Evolutionary conservation across 2,888 invertebrate genomes (phyloP), one percentile per base, ranked within the genome.

Genomic region (Sphinx pinastri): DNA sequence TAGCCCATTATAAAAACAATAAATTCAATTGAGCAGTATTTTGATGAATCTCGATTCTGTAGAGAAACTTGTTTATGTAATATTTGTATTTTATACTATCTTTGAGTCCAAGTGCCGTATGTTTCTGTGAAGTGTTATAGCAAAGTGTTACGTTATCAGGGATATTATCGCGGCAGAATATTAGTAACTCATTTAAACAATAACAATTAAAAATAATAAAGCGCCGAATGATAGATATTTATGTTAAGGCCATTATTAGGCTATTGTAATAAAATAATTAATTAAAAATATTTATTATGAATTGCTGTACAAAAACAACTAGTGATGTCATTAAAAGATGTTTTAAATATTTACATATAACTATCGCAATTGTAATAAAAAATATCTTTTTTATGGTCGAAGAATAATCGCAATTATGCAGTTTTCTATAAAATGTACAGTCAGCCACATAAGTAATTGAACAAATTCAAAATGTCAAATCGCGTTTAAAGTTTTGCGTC

Each of bases 351-450:
- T 52, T 16, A 60, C 49, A 69, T 38, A 60, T 38, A 68, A 69
- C 38, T 38, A 47, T 19, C 12, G 16, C 16, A 63, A n/a, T 60
- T 19, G 60, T 49, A 63, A 52, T 67, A 67, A 25, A 25, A 25
- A 25, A 1, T 57, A 71, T 66, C 67, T 51, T 45, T 51, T 52
- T 52, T 45, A 71, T 68, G 60, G 31, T 51, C 52, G 31, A 51
- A 6, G 11, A 58, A 45, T 51, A 68, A 68, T 67, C 38, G 68
- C 58, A 69, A 69, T 58, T 71, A 67, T 71, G 47, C 63, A 58
- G 66, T 68, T 63, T 69, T 66, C 31, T 55, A 63, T 69, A 38
- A 49, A 63, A 14, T 68, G 16, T n/a, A n/a, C n/a, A n/a, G n/a
- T n/a, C n/a, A n/a, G n/a, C n/a, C n/a, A n/a, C n/a, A n/a, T n/a